A percentile compares a stretch with the other conserved stretches of the same genome.
Conservation (phyloP, 2,888 invertebrate genomes). For the Chrysina gloriosa region DNA sequence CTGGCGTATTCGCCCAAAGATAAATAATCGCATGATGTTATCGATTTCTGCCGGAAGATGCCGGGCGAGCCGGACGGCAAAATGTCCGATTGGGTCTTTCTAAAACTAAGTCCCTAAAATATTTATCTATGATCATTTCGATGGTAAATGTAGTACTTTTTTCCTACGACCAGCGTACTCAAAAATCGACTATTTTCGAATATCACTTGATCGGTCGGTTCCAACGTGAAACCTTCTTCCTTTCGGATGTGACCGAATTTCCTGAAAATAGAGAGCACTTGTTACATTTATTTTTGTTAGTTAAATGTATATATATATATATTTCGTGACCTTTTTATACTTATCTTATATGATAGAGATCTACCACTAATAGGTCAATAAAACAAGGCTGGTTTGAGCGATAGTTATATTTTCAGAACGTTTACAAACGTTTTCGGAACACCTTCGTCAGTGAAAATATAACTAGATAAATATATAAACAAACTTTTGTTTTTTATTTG, state of each 20-base stretch:
- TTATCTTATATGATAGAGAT: too few relatives aligned
- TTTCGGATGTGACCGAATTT: slow-evolving; percentile 56
- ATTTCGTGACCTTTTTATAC: too few relatives aligned
- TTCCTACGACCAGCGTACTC: slow-evolving; percentile 62
- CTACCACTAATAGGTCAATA: too few relatives aligned
- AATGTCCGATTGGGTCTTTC: slow-evolving; percentile 73
- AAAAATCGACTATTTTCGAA: slow-evolving; percentile 63
- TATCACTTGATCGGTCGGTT: slow-evolving; percentile 58
- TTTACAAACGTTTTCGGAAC: too few relatives aligned
- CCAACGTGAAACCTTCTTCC: slow-evolving; percentile 62
- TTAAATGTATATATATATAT: too few relatives aligned
- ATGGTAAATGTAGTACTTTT: slow-evolving; percentile 58
- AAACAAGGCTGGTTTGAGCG: too few relatives aligned
- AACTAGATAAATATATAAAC: too few relatives aligned
- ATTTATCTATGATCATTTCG: slow-evolving; percentile 33
- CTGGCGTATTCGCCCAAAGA: slow-evolving; percentile 62
- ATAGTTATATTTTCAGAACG: too few relatives aligned
- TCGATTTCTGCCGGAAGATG: slow-evolving; percentile 65
- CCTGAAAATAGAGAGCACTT: too few relatives aligned
- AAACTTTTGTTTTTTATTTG: too few relatives aligned
- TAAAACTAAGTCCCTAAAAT: slow-evolving; percentile 54
- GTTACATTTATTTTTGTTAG: too few relatives aligned
- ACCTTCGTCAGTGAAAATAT: too few relatives aligned
- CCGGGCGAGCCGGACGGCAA: slow-evolving; percentile 72
- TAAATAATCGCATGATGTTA: slow-evolving; percentile 63